These are phyloP conservation scores for Paraplagusia blochii DNA, from an alignment of 2,113 vertebrate genomes.

Conservation along the genomic window DNA sequence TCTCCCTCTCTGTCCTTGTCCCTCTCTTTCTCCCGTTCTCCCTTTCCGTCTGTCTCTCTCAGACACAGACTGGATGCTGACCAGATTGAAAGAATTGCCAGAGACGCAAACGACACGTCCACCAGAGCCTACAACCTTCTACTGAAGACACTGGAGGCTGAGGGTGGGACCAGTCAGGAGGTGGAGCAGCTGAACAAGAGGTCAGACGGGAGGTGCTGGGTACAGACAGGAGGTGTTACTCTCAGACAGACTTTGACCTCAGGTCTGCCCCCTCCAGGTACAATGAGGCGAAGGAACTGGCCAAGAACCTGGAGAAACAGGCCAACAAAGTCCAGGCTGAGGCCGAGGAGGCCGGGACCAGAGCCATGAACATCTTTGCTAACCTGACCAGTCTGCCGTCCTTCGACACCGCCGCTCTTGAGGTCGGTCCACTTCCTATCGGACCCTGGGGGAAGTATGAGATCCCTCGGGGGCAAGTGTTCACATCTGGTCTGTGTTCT, in stretches of 20 bases:
- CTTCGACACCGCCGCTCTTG: conserved; percentile 81
- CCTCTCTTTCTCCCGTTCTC: too few relatives aligned
- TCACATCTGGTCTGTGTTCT: neutral
- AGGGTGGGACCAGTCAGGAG: conserved; percentile 82
- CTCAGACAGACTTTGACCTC: neutral
- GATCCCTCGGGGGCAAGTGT: too few relatives aligned
- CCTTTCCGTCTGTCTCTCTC: neutral
- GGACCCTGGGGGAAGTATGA: neutral
- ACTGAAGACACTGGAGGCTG: conserved; percentile 84
- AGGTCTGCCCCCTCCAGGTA: conserved; percentile 73
- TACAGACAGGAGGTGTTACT: neutral
- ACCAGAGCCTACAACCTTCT: conserved; percentile 88
- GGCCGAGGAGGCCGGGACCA: conserved; percentile 87
- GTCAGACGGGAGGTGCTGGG: conserved; percentile 56
- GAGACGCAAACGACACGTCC: conserved; percentile 91
- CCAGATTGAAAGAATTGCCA: conserved; percentile 89
- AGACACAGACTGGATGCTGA: conserved; percentile 95
- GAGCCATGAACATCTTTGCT: conserved; percentile 88
- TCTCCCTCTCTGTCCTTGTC: too few relatives aligned
- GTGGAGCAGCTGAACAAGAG: conserved; percentile 92
- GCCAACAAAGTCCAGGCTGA: conserved; percentile 85
- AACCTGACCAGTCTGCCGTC: conserved; percentile 85
- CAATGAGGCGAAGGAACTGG: conserved; percentile 87
- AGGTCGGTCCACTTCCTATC: conserved; percentile 80
- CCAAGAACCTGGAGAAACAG: conserved; percentile 89